These are phyloP conservation scores for Anoplolepis gracilipes DNA, from an alignment of 1,140 invertebrate genomes.

Conservation along the genomic window DNA sequence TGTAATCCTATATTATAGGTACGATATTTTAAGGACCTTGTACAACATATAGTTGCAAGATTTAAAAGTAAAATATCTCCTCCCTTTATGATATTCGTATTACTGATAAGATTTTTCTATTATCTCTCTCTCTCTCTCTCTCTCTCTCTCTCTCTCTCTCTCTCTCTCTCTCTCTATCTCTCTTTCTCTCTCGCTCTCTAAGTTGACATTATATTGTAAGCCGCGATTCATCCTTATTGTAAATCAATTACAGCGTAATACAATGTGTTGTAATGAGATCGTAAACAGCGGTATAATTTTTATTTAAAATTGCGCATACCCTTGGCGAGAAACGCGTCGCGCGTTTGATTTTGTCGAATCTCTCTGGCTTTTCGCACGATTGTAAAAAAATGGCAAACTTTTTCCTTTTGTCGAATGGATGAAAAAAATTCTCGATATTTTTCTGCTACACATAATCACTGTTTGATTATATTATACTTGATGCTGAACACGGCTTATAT, in stretches of 20 bases:
- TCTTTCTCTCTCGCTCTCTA: no score
- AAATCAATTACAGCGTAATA: not conserved
- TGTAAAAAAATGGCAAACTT: not conserved
- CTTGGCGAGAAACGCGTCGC: not conserved
- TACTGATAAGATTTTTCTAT: constrained; percentile 26
- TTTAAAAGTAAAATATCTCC: constrained; percentile 6
- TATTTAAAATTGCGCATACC: not conserved
- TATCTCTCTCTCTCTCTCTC: not conserved
- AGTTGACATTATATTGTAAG: constrained; percentile 11
- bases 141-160: no score
- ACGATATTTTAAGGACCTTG: constrained; percentile 4
- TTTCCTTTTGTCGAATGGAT: not conserved
- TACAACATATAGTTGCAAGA: constrained; percentile 6
- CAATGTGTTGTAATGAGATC: not conserved
- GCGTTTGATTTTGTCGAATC: not conserved
- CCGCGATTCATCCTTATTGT: not conserved
- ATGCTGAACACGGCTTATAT: constrained; percentile 12
- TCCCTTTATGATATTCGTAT: not conserved
- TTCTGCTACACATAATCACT: not conserved
- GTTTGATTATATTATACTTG: not conserved
- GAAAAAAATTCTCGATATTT: constrained; percentile 23
- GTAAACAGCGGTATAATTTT: not conserved
- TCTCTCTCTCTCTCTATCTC: no score
- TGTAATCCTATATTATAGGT: constrained; percentile 10
- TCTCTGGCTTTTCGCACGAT: not conserved